A percentile compares a stretch with the other conserved stretches of the same genome.
These are phyloP conservation scores for Acromyrmex charruanus DNA, from an alignment of 1,140 invertebrate species.

Conservation along the genomic window DNA sequence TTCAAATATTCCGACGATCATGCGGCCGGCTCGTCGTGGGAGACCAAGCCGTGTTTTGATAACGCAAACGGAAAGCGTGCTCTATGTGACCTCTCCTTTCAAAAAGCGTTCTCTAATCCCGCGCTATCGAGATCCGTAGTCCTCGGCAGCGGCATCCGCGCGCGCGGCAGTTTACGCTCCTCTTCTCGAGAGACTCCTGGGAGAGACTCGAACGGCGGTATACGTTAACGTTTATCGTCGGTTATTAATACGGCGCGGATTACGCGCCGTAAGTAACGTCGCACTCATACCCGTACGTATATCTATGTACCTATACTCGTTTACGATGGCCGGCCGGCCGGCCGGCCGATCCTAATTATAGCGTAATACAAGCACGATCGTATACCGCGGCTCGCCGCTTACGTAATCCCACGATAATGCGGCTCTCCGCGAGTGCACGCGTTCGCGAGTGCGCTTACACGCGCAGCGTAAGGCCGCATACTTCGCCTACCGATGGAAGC, in stretches of 20 bases:
- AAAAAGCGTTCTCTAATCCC: constrained; percentile 23
- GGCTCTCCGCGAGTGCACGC: constrained; percentile 66
- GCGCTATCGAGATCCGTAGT: constrained; percentile 8
- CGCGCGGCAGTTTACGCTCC: constrained; percentile 35
- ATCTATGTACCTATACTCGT: background rate
- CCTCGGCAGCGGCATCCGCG: constrained; percentile 1
- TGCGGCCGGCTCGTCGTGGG: constrained; percentile 14
- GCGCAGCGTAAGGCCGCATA: constrained; percentile 70
- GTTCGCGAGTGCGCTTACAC: constrained; percentile 62
- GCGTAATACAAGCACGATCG: constrained; percentile 78
- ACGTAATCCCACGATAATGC: constrained; percentile 81
- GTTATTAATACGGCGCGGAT: constrained; percentile 76
- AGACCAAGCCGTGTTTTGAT: constrained; percentile 39
- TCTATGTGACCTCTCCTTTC: constrained; percentile 8
- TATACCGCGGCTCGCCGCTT: constrained; percentile 73
- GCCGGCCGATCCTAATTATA: constrained; percentile 79
- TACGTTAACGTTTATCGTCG: constrained; percentile 75
- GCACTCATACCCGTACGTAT: background rate
- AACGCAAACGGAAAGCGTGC: constrained; percentile 12
- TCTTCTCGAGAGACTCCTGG: constrained; percentile 28
- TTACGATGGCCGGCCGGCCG: constrained; percentile 63
- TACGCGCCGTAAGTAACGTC: constrained; percentile 68
- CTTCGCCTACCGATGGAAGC: constrained; percentile 73
- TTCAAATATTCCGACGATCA: constrained; percentile 23
- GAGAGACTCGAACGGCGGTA: constrained; percentile 43